Evolutionary conservation across 1,140 invertebrate species (phyloP), one percentile per base, ranked within the genome.

Genomic region (Antheraea pernyi): DNA sequence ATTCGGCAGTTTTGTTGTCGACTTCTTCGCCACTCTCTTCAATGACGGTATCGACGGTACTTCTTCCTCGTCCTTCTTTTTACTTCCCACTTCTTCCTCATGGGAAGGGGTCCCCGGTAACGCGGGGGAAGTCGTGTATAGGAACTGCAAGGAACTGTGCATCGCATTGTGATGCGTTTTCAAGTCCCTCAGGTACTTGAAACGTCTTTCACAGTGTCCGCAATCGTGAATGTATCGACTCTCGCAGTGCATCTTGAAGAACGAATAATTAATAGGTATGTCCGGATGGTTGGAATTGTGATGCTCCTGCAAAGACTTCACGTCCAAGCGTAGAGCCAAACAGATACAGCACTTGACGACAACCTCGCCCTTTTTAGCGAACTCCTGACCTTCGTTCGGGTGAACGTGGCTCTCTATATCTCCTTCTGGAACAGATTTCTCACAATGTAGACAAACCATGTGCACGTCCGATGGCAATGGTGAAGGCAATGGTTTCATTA

Each of bases 21-120:
- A 89, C 62, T 91, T 91, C 37, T 67, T 85, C 7, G 89, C 88
- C 7, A 83, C 76, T 67, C 73, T 76, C 66, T 80, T 85, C 0
- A 22, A 42, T 5, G 75, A 37, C 13, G 76, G 68, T 7, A 11
- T 36, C 9, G 37, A 39, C 16, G 65, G 71, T 0, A 30, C 22
- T 30, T 30, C 22, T 30, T 67, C 19, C 68, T 77, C 78, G 3
- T 72, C 74, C 74, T 82, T 82, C 13, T 10, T 61, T 6, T 22
- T 13, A 0, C 53, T 69, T 3, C 68, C 69, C 16, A 76, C 67
- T 7, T 67, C 69, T 6, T 69, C 37, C 3, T 1, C 22, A 7
- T 4, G 39, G 39, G 39, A 8, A 11, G 8, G 8, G 11, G 11
- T 42, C 11, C 22, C 39, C 19, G 37, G 22, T 18, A 19, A 11